Evolutionary conservation across 2,888 invertebrate species (phyloP), one percentile per base, ranked within the genome.

Genomic region (Epistrophe grossulariae): DNA sequence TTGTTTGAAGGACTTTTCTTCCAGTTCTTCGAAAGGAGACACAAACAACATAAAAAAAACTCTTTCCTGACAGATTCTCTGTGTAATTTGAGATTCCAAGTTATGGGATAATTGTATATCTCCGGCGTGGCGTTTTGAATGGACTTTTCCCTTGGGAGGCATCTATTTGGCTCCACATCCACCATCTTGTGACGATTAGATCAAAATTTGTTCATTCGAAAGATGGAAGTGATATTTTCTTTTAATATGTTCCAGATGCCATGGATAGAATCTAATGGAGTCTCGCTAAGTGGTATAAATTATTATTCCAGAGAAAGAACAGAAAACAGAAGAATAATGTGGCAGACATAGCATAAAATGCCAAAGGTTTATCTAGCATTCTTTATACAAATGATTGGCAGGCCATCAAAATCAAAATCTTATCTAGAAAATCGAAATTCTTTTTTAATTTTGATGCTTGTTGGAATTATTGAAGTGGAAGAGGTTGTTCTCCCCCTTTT

Each of bases 351-450:
- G 35, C 72, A 55, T 55, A 15, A 13, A 81, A 72, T 82, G 74
- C 74, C 74, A 79, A 72, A 83, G 83, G 83, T 79, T 87, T 82
- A 74, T 82, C 70, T 78, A 15, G 15, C 66, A 66, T 28, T 50
- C 55, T 38, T 43, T 9, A 59, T 62, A 50, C 35, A 77, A 64
- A 40, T 87, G 87, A 87, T 83, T 82, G 87, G 83, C 87, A 87
- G 87, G 76, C 87, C 79, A 87, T 87, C 87, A 87, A 78, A 85
- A 45, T 70, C 73, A 60, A 66, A 66, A 68, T 71, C 59, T 71
- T 71, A 80, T 71, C 50, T 50, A 48, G 13, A n/a, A n/a, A 77
- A 78, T 85, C 68, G 52, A 55, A 77, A 9, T 74, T 45, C 19
- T 55, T 50, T 55, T 50, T 9, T 43, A 48, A 48, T 17, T 60